A percentile compares a stretch with the other conserved stretches of the same genome.
Evolutionary conservation across 2,113 vertebrate genomes (phyloP).

Genomic region (Brachyistius frenatus): DNA sequence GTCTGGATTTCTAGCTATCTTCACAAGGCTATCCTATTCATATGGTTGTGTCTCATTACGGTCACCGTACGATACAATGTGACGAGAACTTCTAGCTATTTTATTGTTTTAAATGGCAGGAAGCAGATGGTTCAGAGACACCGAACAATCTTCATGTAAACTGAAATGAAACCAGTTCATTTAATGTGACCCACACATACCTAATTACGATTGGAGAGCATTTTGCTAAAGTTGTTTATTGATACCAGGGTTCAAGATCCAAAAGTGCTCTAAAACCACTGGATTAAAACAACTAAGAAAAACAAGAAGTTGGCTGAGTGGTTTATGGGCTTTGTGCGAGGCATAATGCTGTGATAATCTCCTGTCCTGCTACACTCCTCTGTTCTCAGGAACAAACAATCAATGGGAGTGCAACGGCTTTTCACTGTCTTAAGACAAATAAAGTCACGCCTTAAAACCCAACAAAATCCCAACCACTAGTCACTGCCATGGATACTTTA

Average conservation of each 20-base stretch:
- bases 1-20: background rate
- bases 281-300: constrained; percentile 32
- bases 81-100: too few relatives aligned
- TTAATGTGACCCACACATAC: background rate
- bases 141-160: constrained; percentile 1
- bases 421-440: constrained; percentile 8
- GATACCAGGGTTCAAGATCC: constrained; percentile 20
- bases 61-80: too few relatives aligned
- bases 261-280: constrained; percentile 13
- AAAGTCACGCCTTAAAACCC: background rate
- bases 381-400: constrained; percentile 26
- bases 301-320: constrained; percentile 21
- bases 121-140: background rate
- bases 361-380: constrained; percentile 15
- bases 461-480: background rate
- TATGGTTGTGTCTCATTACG: too few relatives aligned
- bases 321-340: constrained; percentile 34
- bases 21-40: background rate
- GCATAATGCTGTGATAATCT: constrained; percentile 49
- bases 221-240: constrained; percentile 47
- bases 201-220: constrained; percentile 14
- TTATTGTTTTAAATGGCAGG: too few relatives aligned
- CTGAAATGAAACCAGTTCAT: constrained; percentile 1
- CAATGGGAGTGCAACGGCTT: constrained; percentile 6
- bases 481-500: background rate